These are phyloP conservation scores for Thaumatotibia leucotreta DNA, from an alignment of 1,140 invertebrate species.

Conservation along the genomic window DNA sequence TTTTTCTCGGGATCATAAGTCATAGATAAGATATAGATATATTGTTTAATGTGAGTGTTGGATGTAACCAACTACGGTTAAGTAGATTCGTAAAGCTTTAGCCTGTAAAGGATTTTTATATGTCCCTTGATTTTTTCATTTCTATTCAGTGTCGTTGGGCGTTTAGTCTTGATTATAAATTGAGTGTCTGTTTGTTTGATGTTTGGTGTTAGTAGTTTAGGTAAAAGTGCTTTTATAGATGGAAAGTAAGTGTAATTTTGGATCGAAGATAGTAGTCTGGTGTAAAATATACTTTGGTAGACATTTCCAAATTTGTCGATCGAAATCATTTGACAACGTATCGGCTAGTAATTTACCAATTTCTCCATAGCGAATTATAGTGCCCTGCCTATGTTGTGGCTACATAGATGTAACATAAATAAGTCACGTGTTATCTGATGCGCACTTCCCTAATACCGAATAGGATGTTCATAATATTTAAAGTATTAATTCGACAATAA, in stretches of 20 bases:
- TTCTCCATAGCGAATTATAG: background rate
- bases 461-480: background rate
- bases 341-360: no score
- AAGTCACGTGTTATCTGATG: constrained; percentile 1
- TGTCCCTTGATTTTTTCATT: constrained; percentile 34
- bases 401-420: background rate
- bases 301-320: background rate
- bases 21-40: constrained; percentile 15
- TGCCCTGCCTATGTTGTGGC: background rate
- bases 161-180: constrained; percentile 29
- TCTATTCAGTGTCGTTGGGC: constrained; percentile 38
- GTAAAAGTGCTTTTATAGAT: constrained; percentile 64
- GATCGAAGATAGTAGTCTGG: background rate
- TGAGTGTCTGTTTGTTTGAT: constrained; percentile 58
- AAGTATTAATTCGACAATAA: background rate
- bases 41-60: constrained; percentile 6
- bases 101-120: constrained; percentile 51
- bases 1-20: constrained; percentile 48
- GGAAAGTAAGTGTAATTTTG: constrained; percentile 20
- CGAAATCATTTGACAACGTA: no score
- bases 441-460: background rate
- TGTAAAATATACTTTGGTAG: background rate
- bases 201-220: constrained; percentile 69
- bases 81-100: constrained; percentile 59
- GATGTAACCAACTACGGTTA: constrained; percentile 39